Percentiles rank a stretch among this genome's conserved stretches.
These are phyloP conservation scores for Cladorhizidae sp. DNA, from an alignment of 37 sponge, comb jelly and placozoan species.

Conservation along the genomic window DNA sequence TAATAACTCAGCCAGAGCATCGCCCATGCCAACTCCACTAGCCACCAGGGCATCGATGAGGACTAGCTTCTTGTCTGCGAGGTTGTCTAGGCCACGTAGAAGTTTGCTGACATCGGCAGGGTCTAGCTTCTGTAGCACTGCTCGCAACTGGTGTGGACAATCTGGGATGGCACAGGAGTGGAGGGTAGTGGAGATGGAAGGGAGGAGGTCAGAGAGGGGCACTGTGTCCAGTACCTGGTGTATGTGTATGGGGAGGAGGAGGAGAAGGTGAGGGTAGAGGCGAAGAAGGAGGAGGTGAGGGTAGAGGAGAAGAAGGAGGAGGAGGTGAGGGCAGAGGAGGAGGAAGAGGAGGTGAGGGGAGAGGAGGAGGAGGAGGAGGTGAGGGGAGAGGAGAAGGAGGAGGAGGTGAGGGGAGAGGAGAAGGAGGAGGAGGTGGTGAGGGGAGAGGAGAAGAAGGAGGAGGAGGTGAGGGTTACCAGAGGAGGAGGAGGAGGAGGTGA, in stretches of 20 bases:
- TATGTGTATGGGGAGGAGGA: too few species aligned
- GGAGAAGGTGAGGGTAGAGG: neutral
- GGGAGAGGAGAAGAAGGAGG: too few species aligned
- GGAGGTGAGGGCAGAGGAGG: neutral
- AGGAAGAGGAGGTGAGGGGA: too few species aligned
- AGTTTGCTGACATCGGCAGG: neutral
- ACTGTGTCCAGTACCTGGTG: neutral
- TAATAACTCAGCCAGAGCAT: neutral
- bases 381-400: neutral
- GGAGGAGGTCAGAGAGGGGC: neutral
- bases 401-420: neutral
- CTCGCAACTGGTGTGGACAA: neutral
- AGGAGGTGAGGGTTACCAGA: too few species aligned
- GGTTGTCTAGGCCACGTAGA: neutral
- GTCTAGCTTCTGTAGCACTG: neutral
- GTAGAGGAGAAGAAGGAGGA: neutral
- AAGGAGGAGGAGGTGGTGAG: neutral
- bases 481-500: too few species aligned
- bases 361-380: neutral
- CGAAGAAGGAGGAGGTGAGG: neutral
- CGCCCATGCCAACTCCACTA: neutral
- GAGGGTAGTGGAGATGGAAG: neutral
- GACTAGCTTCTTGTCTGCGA: neutral
- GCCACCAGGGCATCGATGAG: slow-evolving; percentile 22
- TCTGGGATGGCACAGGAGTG: neutral